phyloP scores from a whole-genome alignment of 2,888 invertebrate species.

The Endomychus coccineus region DNA sequence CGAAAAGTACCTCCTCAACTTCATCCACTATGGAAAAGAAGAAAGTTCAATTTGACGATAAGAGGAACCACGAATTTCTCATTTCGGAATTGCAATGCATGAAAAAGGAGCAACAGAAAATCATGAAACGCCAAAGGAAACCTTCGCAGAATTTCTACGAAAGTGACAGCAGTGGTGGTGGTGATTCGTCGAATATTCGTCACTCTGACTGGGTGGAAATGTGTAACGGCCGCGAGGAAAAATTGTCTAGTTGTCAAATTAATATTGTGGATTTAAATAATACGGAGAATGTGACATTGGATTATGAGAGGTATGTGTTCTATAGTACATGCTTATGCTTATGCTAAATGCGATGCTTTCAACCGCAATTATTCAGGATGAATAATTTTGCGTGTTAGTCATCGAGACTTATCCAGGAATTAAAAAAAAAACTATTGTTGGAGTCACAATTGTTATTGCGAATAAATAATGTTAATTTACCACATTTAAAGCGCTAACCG shows the following conservation, averaged over 20 bases:
- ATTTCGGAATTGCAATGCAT: conserved; percentile 64
- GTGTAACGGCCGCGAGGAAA: conserved; percentile 49
- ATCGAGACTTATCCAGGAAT: no score
- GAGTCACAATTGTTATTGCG: no score
- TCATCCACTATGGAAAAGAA: conserved; percentile 26
- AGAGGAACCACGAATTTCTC: conserved; percentile 58
- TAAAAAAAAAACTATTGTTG: no score
- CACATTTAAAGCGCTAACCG: no score
- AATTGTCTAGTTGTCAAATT: conserved; percentile 51
- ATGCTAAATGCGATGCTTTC: no score
- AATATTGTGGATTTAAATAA: conserved; percentile 48
- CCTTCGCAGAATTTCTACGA: conserved; percentile 34
- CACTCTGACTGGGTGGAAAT: conserved; percentile 51
- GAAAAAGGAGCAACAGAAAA: conserved; percentile 43
- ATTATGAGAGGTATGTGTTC: conserved; percentile 22
- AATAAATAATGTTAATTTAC: no score
- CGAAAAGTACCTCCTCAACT: conserved; percentile 6
- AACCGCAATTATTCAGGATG: no score
- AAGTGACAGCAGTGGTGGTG: conserved; percentile 6
- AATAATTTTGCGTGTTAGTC: no score
- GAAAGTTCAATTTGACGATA: conserved; percentile 37
- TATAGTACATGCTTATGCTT: no score
- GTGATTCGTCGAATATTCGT: conserved; percentile 29
- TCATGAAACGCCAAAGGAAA: conserved; percentile 35
- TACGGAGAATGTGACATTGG: conserved; percentile 34